Evolutionary conservation across 2,797 vertebrate genomes (phyloP), one percentile per base, ranked within the genome.

Genomic region (Micromesistius poutassou): DNA sequence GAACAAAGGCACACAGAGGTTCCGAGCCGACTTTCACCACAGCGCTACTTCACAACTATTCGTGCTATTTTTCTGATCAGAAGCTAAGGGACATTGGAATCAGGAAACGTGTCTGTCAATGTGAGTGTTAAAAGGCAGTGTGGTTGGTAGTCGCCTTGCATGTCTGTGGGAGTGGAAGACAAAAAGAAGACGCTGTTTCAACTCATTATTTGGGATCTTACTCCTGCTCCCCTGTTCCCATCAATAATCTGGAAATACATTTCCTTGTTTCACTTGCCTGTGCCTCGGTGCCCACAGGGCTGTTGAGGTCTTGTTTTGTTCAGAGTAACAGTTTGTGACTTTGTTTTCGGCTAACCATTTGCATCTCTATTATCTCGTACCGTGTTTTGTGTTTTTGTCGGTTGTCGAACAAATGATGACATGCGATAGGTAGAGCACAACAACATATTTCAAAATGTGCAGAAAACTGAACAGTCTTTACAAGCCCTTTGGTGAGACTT

Each of bases 181-280:
- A 74, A 55, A 72, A 71, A 71, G 72, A 72, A 74, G 71, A 78
- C 79, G 78, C 72, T 82, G 74, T 79, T 80, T 84, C 82, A 80
- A 81, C 74, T 77, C 12, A 74, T 84, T 81, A 74, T 81, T 82
- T 79, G 22, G 38, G 38, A 78, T 71, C 75, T 31, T 35, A 71
- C 76, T 73, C n/a, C 10, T 33, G 13, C 50, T 71, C 28, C 72
- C 12, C 73, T 35, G 71, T 62, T 72, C 55, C 81, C 77, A 40
- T 81, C 76, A 77, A 81, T 66, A 36, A 73, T 19, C 55, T 16
- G 33, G 74, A 79, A 79, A 73, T 62, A 77, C 46, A 77, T 79
- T 25, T 55, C 19, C 3, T 55, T 42, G 73, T 86, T 79, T 81
- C 78, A 79, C 80, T 68, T 80, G 71, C 30, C n/a, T 38, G 50